These are phyloP conservation scores for Dicrurus megarhynchus DNA, from an alignment of 2,113 vertebrate species.

Conservation along the genomic window DNA sequence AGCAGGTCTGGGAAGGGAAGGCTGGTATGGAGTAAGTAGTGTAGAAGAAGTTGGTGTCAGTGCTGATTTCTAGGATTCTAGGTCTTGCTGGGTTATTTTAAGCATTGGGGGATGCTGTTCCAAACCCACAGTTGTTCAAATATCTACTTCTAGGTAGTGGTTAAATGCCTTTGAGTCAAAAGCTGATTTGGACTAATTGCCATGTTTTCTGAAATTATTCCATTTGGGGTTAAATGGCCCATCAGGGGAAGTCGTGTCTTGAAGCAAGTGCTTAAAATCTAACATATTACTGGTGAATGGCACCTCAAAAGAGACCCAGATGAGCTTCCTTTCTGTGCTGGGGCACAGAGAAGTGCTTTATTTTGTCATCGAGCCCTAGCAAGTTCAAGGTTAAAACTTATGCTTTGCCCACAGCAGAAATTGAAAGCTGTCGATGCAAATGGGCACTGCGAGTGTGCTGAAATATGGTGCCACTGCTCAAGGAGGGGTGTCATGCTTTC, in stretches of 20 bases:
- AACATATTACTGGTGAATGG: neutral
- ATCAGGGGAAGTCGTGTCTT: neutral
- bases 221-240: neutral
- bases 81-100: neutral
- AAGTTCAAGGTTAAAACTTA: neutral
- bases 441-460: accelerated
- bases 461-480: accelerated
- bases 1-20: neutral
- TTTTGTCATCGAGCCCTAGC: neutral
- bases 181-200: neutral
- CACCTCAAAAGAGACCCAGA: neutral
- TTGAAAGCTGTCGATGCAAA: neutral
- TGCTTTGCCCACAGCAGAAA: neutral
- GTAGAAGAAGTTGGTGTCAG: neutral
- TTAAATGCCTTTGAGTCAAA: neutral
- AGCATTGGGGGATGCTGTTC: neutral
- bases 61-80: neutral
- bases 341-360: neutral
- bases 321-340: neutral
- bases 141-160: neutral
- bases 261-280: neutral
- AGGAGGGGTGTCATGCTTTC: accelerated
- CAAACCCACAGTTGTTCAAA: neutral
- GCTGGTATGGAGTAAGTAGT: neutral
- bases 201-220: neutral